A percentile compares a stretch with the other conserved stretches of the same genome.
Evolutionary conservation across 1,140 invertebrate genomes (phyloP).

Genomic region (Sycophaga agraensis): DNA sequence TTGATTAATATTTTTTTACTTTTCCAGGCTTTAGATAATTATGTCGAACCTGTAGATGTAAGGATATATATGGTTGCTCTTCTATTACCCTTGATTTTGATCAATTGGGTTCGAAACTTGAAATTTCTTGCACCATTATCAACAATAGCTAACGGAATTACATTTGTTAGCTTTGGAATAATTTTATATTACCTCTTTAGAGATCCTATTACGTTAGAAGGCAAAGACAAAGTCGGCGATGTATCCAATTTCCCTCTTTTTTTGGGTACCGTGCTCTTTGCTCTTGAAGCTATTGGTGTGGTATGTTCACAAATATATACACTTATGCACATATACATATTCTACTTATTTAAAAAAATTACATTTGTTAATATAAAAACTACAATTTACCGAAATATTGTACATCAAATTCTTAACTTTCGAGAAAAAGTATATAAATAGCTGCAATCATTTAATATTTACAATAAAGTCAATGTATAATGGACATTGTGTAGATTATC

Average conservation of each 20-base stretch:
- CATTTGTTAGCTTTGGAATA: slow-evolving; percentile 66
- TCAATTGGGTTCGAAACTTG: slow-evolving; percentile 73
- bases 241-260: slow-evolving; percentile 63
- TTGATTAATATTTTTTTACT: not conserved
- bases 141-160: slow-evolving; percentile 70
- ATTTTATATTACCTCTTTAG: slow-evolving; percentile 71
- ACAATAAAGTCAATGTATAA: too few relatives aligned
- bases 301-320: slow-evolving; percentile 39
- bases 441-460: too few relatives aligned
- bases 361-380: too few relatives aligned
- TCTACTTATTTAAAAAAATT: too few relatives aligned
- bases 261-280: slow-evolving; percentile 77
- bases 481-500: too few relatives aligned
- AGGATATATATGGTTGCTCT: slow-evolving; percentile 67
- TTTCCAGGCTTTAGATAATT: slow-evolving; percentile 39
- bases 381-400: too few relatives aligned
- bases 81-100: slow-evolving; percentile 68
- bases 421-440: too few relatives aligned
- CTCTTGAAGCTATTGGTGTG: slow-evolving; percentile 77
- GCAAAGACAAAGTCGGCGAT: slow-evolving; percentile 56
- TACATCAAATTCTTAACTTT: too few relatives aligned
- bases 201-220: slow-evolving; percentile 57
- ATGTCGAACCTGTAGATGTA: slow-evolving; percentile 50
- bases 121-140: slow-evolving; percentile 75
- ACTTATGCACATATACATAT: not conserved